These are phyloP conservation scores for Aphodius sticticus DNA, from an alignment of 2,888 invertebrate species.

Conservation along the genomic window DNA sequence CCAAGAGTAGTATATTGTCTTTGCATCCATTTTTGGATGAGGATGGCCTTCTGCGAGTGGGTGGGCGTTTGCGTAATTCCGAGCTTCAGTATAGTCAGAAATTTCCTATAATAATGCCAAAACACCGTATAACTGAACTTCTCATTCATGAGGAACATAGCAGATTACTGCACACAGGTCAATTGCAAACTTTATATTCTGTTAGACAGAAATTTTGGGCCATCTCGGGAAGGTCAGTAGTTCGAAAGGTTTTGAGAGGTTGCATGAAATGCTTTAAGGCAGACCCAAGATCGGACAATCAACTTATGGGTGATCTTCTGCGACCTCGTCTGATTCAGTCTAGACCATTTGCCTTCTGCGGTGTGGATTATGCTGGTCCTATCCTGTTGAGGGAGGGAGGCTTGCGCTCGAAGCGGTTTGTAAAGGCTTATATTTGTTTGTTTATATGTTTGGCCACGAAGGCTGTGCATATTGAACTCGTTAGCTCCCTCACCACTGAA, in stretches of 20 bases:
- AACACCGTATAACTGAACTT: no score
- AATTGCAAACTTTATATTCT: background rate
- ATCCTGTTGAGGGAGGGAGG: slow-evolving; percentile 38
- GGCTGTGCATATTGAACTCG: no score
- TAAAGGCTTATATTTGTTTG: slow-evolving; percentile 11
- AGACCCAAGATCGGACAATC: background rate
- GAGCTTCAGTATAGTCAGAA: no score
- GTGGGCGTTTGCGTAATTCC: no score
- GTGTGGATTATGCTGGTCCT: slow-evolving; percentile 48
- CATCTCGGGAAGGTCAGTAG: slow-evolving; percentile 18
- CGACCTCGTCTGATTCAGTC: slow-evolving; percentile 38
- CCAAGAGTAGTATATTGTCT: background rate
- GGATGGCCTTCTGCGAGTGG: slow-evolving; percentile 16
- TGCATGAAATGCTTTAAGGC: slow-evolving; percentile 21
- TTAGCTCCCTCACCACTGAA: no score
- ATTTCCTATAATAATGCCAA: no score
- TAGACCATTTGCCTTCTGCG: slow-evolving; percentile 44
- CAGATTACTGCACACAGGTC: no score
- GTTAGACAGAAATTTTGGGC: slow-evolving; percentile 33
- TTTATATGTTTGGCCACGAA: no score
- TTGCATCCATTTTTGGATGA: slow-evolving; percentile 6
- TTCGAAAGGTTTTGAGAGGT: slow-evolving; percentile 12
- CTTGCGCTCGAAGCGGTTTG: slow-evolving; percentile 26
- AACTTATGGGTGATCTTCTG: slow-evolving; percentile 48
- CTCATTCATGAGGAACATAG: no score